Percentiles rank a stretch among this genome's conserved stretches.
Evolutionary conservation across 1,140 invertebrate genomes (phyloP).

Genomic region (Metaphire vulgaris): DNA sequence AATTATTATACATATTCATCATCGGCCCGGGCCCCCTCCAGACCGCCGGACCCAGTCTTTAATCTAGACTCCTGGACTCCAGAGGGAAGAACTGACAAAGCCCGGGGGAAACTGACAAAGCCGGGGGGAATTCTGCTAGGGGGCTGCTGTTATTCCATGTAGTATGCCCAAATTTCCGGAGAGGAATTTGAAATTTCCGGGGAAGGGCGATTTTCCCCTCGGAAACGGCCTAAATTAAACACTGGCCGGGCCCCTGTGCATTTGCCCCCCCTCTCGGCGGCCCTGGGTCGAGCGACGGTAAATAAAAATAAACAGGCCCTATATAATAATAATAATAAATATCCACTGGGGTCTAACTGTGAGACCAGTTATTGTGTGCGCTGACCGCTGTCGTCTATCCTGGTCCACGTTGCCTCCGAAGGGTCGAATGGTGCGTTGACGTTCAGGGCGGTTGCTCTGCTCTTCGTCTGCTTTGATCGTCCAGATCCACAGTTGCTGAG

Average conservation of each 20-base stretch:
- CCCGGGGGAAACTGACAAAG: no score
- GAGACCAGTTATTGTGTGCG: no score
- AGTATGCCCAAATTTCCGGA: no score
- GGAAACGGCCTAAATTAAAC: neutral
- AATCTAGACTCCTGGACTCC: no score
- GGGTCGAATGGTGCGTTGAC: no score
- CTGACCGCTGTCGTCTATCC: neutral
- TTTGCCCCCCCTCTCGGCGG: neutral
- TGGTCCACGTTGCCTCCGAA: neutral
- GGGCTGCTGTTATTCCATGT: no score
- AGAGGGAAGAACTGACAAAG: no score
- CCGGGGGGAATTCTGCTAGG: no score
- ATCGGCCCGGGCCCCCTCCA: no score
- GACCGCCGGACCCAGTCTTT: no score
- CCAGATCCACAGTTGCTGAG: neutral
- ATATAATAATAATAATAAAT: neutral
- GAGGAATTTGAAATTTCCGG: neutral
- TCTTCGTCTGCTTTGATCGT: neutral
- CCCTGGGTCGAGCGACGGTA: neutral
- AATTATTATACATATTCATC: no score
- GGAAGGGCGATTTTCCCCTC: neutral
- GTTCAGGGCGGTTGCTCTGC: neutral
- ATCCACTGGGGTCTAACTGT: no score
- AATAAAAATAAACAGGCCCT: neutral
- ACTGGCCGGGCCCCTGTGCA: neutral